These are phyloP conservation scores for Chrysochloris asiatica DNA, from an alignment of 2,113 vertebrate species.

Conservation along the genomic window DNA sequence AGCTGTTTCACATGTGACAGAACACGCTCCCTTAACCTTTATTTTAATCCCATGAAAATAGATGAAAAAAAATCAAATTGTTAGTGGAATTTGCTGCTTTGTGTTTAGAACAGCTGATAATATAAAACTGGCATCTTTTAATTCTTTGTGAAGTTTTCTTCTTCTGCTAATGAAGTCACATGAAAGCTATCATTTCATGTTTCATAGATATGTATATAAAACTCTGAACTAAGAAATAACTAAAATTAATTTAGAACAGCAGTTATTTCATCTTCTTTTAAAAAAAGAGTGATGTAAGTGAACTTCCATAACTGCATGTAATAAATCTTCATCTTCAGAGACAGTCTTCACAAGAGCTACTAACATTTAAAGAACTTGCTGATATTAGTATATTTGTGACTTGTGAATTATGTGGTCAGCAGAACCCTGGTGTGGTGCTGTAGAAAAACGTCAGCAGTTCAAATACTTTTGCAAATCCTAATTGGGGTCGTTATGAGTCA, in stretches of 20 bases:
- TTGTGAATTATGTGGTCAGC: neutral
- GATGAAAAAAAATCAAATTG: neutral
- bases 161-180: slow-evolving; percentile 18
- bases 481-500: too few species aligned
- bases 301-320: neutral
- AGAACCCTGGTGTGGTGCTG: too few species aligned
- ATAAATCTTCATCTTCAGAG: neutral
- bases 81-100: neutral
- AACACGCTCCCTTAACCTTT: slow-evolving; percentile 19
- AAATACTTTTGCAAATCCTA: too few species aligned
- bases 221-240: neutral
- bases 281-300: neutral
- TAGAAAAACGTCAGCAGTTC: too few species aligned
- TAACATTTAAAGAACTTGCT: neutral
- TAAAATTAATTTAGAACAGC: neutral
- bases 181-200: neutral
- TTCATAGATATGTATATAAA: neutral
- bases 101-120: slow-evolving; percentile 15
- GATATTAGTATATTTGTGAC: neutral
- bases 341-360: neutral
- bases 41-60: slow-evolving; percentile 22
- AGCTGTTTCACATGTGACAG: neutral
- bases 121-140: slow-evolving; percentile 1
- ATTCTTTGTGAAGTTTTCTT: neutral
- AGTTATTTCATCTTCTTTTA: neutral